A percentile compares a stretch with the other conserved stretches of the same genome.
Conservation (phyloP, 2,113 vertebrate species). For the Atlantisia rogersi region DNA sequence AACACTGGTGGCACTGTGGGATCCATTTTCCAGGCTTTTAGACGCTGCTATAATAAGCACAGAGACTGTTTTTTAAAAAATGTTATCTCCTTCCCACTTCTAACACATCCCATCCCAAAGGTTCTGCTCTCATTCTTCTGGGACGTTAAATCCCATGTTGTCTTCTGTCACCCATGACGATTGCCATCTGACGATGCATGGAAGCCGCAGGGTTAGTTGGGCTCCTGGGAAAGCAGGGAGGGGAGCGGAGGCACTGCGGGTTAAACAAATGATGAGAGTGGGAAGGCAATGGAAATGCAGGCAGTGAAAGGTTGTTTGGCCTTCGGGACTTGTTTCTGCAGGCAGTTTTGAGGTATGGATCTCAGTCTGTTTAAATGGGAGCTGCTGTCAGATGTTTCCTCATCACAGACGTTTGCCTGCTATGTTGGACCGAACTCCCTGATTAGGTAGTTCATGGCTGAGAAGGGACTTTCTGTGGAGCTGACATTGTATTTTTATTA, state of each 20-base stretch:
- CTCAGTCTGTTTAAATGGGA: neutral
- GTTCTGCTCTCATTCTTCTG: neutral
- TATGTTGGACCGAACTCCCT: neutral
- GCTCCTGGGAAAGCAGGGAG: neutral
- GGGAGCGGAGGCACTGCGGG: neutral
- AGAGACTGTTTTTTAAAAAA: neutral
- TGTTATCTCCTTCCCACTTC: neutral
- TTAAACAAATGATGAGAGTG: neutral
- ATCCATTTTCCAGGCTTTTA: neutral
- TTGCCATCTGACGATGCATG: rapidly evolving
- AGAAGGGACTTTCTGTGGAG: neutral
- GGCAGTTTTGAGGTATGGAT: neutral
- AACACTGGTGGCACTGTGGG: neutral
- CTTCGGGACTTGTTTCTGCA: neutral
- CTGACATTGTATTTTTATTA: slow-evolving; percentile 33
- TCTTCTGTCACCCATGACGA: neutral
- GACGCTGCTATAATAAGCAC: neutral
- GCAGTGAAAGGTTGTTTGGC: neutral
- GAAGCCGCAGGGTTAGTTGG: neutral
- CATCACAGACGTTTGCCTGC: neutral
- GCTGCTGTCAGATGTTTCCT: neutral
- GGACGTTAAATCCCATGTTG: rapidly evolving
- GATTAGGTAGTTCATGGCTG: neutral
- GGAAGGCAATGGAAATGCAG: rapidly evolving
- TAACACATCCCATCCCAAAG: neutral